Evolutionary conservation across 2,888 invertebrate species (phyloP), one percentile per base, ranked within the genome.

Genomic region (Ernsta delagoae): DNA sequence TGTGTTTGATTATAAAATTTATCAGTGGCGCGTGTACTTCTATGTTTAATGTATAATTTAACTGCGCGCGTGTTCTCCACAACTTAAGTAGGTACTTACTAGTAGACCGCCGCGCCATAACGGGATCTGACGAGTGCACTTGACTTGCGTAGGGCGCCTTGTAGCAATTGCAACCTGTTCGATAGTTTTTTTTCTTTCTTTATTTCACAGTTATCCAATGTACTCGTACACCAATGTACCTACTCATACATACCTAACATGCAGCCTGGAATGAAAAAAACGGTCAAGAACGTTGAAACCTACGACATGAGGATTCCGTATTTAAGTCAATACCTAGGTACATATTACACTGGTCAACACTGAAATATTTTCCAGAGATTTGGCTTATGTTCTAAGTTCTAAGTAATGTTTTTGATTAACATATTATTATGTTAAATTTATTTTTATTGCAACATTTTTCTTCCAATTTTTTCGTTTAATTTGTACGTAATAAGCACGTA

Each of bases 101-200:
- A 16, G 16, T 16, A 16, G 16, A 16, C 16, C 16, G 16, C 16
- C 16, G 16, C 12, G 59, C 50, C 60, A 54, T 67, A 66, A 66
- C 67, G 67, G 67, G 45, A 68, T 57, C 45, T 61, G 68, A 48
- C 68, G 62, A 68, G 56, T 68, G 68, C 62, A 68, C 68, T 68
- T 68, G 67, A 68, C 68, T 16, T 57, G 48, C 36, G 45, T 45
- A 60, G 54, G 57, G 54, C 62, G 68, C 57, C 61, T 68, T 48
- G 57, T 43, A 68, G 62, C 59, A 68, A 68, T 62, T 68, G 68
- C 68, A 68, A 68, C 68, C 62, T 57, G 57, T 68, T 68, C 68
- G 45, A 62, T 68, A 61, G 57, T 48, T 68, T 68, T 68, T 68
- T 67, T 36, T 16, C 16, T 16, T 16, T 16, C 0, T 16, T 16